Evolutionary conservation across 2,113 vertebrate genomes (phyloP), one percentile per base, ranked within the genome.

Genomic region (Seriola aureovittata): DNA sequence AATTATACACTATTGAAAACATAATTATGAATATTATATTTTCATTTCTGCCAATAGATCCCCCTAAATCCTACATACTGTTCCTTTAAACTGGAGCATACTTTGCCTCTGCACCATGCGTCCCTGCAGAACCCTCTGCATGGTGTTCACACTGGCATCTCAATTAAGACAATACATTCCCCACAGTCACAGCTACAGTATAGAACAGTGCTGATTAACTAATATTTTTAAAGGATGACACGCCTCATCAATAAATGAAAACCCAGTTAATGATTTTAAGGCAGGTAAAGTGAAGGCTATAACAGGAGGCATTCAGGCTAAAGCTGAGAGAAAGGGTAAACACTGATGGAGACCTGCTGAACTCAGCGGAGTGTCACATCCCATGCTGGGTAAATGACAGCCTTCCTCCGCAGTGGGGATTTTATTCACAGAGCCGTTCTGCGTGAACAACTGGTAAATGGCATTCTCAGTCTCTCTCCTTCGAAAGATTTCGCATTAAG

Each of bases 321-420:
- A 34, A 50, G 73, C 52, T 59, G 46, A 68, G 67, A 64, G 85
- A 84, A 81, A 89, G 82, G 82, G 89, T 88, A 91, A 91, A 91
- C 76, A 86, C 70, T 62, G 55, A 80, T 55, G 78, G 85, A 88
- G 86, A 88, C 83, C 84, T 88, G 85, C 88, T 82, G 90, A 90
- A 90, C 80, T 83, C 89, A 71, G 75, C 84, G 66, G 81, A 87
- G 90, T 88, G 89, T 90, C 88, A 85, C 85, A 68, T 63, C 79
- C 70, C 85, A 78, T 75, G 82, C 89, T 81, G 89, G 75, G 88
- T 91, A 91, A 93, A 91, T 89, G 86, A 90, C 88, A 93, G 89
- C 75, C 86, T 81, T 88, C 79, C 85, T 91, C 75, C 85, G 77
- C 83, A 85, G 85, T 6, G 0, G 84, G 85, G 85, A 66, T 75